Evolutionary conservation across 2,113 vertebrate species (phyloP).

Genomic region (Uria lomvia): DNA sequence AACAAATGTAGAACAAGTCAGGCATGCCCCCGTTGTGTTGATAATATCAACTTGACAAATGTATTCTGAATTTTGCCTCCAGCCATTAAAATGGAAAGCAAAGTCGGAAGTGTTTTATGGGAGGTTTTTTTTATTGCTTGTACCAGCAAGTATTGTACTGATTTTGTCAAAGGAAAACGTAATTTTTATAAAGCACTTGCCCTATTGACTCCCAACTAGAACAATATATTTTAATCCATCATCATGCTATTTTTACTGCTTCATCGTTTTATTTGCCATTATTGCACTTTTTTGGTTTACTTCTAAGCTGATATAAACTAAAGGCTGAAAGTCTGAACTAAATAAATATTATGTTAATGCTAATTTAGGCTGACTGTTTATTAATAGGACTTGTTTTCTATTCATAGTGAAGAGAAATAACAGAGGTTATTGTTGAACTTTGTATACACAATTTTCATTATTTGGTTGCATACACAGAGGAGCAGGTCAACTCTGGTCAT

Average conservation of each 20-base stretch:
- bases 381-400: background rate
- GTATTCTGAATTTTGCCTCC: constrained; percentile 54
- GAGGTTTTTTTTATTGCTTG: constrained; percentile 6
- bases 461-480: background rate
- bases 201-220: constrained; percentile 18
- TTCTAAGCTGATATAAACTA: background rate
- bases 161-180: constrained; percentile 48
- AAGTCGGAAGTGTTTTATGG: constrained; percentile 43
- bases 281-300: background rate
- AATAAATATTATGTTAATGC: background rate
- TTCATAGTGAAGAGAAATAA: background rate
- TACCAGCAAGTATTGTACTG: constrained; percentile 43
- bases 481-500: background rate
- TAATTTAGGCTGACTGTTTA: constrained; percentile 18
- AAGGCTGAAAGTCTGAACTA: background rate
- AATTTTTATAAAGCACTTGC: constrained; percentile 29
- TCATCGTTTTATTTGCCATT: constrained; percentile 29
- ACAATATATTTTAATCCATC: constrained; percentile 32
- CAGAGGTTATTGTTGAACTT: background rate
- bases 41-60: constrained; percentile 59
- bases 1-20: constrained; percentile 35
- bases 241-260: constrained; percentile 13
- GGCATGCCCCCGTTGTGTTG: constrained; percentile 40
- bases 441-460: background rate
- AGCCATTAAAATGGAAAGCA: constrained; percentile 51